phyloP scores from a whole-genome alignment of 2,113 vertebrate species.

The Hyperopisus bebe region DNA sequence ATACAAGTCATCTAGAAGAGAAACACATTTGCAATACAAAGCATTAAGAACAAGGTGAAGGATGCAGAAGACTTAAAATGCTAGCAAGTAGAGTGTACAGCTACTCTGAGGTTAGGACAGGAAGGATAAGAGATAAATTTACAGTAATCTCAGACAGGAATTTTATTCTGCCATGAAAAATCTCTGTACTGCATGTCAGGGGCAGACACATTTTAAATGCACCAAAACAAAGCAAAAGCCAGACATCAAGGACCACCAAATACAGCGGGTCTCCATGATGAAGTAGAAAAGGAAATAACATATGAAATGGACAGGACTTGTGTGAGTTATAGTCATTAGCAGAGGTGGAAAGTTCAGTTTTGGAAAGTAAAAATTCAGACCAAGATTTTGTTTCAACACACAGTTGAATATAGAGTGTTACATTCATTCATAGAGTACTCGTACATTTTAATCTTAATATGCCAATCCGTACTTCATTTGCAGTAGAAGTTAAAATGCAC shows the following conservation, averaged over 20 bases:
- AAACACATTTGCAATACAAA: background rate
- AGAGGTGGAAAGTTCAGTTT: background rate
- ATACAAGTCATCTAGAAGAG: conserved; percentile 74
- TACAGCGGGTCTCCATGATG: background rate
- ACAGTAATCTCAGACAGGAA: background rate
- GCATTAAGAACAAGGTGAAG: background rate
- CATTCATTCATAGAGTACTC: background rate
- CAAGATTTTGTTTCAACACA: background rate
- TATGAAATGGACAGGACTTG: background rate
- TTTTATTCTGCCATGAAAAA: background rate
- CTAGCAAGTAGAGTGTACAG: background rate
- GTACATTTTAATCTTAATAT: no score
- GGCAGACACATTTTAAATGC: background rate
- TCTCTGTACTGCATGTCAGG: background rate
- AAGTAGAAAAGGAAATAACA: background rate
- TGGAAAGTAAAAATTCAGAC: background rate
- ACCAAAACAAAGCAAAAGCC: background rate
- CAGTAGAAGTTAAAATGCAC: no score
- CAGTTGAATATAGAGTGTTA: background rate
- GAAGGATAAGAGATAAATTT: background rate
- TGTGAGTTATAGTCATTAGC: background rate
- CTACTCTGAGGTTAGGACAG: background rate
- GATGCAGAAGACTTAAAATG: background rate
- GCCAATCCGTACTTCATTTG: no score
- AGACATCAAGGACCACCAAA: background rate